Base-by-base conservation (phyloP, 2,113 vertebrate genomes). In the Arothron firmamentum region DNA sequence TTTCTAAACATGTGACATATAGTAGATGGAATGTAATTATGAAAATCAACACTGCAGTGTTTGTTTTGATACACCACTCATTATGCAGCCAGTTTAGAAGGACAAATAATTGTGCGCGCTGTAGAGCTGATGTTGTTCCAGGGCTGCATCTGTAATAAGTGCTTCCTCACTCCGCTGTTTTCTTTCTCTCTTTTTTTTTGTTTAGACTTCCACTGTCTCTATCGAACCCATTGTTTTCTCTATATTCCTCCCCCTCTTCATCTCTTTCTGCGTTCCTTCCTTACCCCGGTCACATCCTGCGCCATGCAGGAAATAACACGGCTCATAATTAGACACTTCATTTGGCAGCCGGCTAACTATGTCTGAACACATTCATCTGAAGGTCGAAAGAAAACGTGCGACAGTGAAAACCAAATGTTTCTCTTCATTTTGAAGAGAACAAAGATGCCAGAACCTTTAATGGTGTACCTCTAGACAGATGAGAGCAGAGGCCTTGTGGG, bases 291-390 rank as follows among this genome's bases (percentile, higher is more conserved):
- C 46, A 42, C 75, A 72, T 75, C 67, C 74, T 74, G 70, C 17
- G 51, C 72, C 12, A 23, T 71, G 49, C 62, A 71, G 70, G 66
- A 84, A 80, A 84, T 77, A 81, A 84, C 77, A 74, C 15, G 0
- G 67, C 75, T 79, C 71, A 78, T 84, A 81, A 84, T 85, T 82
- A 84, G 78, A 81, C 70, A 62, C 76, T 77, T 84, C 38, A 60
- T 79, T 84, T 83, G 81, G 79, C 81, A 81, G 65, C 31, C 21
- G 28, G 56, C 49, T 76, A 60, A 74, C 71, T 68, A 56, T 17
- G 51, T 78, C 76, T 76, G 71, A 55, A 66, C 75, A 74, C 69
- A 72, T 77, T 85, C 70, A 74, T 74, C 31, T 78, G 72, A 83
- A 81, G 83, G 81, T 80, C 70, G 56, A 70, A 3, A 21, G 61